Percentiles rank a stretch among this genome's conserved stretches.
Evolutionary conservation across 2,888 invertebrate genomes (phyloP).

Genomic region (Leptura quadrifasciata): DNA sequence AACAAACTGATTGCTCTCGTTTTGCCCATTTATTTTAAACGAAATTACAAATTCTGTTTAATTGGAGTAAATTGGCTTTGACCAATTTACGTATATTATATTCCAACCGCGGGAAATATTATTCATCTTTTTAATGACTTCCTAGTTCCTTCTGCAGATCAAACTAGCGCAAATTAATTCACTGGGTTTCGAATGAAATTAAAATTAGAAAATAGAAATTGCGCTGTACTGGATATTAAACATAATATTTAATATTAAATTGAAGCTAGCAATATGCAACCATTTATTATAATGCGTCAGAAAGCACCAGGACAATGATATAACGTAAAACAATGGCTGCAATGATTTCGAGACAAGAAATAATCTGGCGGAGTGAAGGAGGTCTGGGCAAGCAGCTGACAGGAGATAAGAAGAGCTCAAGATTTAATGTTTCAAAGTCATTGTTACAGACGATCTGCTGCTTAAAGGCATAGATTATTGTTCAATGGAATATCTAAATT

Average conservation of each 20-base stretch:
- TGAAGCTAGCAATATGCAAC: not conserved
- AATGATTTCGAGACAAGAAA: not conserved
- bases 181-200: not conserved
- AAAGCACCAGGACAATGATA: not conserved
- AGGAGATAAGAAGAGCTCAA: not conserved
- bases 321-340: not conserved
- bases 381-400: constrained; percentile 3
- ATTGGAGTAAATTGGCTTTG: constrained; percentile 6
- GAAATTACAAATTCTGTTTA: constrained; percentile 23
- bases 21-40: constrained; percentile 18
- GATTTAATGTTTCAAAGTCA: not conserved
- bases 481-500: no score
- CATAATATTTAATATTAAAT: not conserved
- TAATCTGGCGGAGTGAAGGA: not conserved
- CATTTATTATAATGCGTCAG: not conserved
- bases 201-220: no score
- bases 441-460: not conserved
- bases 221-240: no score
- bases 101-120: not conserved
- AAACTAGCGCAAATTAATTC: not conserved
- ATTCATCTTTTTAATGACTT: not conserved
- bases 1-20: constrained; percentile 27
- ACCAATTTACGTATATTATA: constrained; percentile 8
- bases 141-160: not conserved
- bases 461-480: not conserved